phyloP scores from a whole-genome alignment of 2,797 vertebrate genomes.

The Rhadinocentrus ornatus region DNA sequence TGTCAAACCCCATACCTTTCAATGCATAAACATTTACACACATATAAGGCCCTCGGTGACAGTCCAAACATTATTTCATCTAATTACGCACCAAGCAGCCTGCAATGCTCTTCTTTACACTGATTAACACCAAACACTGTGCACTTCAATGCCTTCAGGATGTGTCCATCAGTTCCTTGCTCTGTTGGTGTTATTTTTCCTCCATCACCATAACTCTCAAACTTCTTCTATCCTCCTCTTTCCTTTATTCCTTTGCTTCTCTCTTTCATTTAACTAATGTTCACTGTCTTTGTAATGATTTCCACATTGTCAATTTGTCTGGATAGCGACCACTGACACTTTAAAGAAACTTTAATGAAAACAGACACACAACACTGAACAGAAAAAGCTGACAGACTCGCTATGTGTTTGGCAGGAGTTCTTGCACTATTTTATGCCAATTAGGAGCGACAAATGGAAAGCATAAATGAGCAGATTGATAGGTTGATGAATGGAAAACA shows the following conservation, averaged over 20 bases:
- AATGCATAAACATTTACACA: conserved; percentile 9
- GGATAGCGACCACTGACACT: conserved; percentile 12
- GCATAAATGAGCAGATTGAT: conserved; percentile 1
- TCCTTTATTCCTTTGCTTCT: conserved; percentile 3
- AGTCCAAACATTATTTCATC: conserved; percentile 74
- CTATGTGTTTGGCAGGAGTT: neutral
- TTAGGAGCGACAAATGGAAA: conserved; percentile 13
- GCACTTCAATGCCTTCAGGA: conserved; percentile 51
- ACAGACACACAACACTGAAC: neutral
- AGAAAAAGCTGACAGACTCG: conserved; percentile 12
- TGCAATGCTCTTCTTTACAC: conserved; percentile 44
- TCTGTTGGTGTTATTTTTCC: conserved; percentile 16
- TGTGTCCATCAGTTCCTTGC: conserved; percentile 30
- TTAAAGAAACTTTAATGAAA: conserved; percentile 19
- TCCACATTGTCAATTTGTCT: conserved; percentile 26
- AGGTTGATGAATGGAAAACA: conserved; percentile 5
- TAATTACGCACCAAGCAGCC: conserved; percentile 73
- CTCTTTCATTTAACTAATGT: conserved; percentile 13
- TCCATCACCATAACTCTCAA: conserved; percentile 10
- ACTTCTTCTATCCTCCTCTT: neutral
- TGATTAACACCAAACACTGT: conserved; percentile 67
- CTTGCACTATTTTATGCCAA: conserved; percentile 9
- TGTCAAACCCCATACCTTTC: conserved; percentile 3
- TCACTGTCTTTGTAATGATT: conserved; percentile 30
- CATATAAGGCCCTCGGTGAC: conserved; percentile 44